phyloP scores from a whole-genome alignment of 2,797 vertebrate species.

The Poecilia gillii region DNA sequence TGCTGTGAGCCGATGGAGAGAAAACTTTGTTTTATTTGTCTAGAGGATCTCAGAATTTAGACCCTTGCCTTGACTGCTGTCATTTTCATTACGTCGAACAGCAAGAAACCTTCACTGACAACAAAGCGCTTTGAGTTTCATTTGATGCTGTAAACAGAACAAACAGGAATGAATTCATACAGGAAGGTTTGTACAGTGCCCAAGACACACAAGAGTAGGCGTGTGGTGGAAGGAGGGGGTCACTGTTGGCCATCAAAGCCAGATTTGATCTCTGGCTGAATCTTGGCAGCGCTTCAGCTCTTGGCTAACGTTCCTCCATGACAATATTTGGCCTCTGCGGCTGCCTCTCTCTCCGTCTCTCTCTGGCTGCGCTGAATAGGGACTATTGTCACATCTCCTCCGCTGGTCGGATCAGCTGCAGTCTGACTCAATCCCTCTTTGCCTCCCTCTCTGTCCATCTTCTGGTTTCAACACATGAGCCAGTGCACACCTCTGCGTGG shows the following conservation, averaged over 20 bases:
- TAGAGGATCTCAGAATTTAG: neutral
- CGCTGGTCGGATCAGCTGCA: conserved; percentile 73
- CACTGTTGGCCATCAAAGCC: conserved; percentile 64
- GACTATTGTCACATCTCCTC: conserved; percentile 73
- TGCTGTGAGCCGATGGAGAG: neutral
- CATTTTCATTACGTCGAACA: neutral
- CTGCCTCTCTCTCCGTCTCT: conserved; percentile 24
- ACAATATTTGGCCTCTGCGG: conserved; percentile 76
- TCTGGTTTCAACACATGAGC: neutral
- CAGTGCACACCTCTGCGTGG: conserved; percentile 18
- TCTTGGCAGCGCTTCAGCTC: conserved; percentile 65
- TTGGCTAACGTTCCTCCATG: conserved; percentile 70
- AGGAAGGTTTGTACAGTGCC: conserved; percentile 59
- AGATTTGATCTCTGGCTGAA: conserved; percentile 70
- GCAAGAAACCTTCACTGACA: neutral
- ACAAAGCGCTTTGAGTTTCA: conserved; percentile 9
- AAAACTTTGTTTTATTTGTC: neutral
- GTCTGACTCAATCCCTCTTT: conserved; percentile 58
- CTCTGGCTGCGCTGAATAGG: conserved; percentile 71
- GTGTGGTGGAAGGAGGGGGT: conserved; percentile 47
- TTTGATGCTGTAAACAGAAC: conserved; percentile 31
- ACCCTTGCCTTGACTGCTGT: neutral
- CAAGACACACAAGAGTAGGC: conserved; percentile 34
- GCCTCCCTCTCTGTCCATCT: conserved; percentile 25
- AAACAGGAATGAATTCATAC: conserved; percentile 65